Evolutionary conservation across 2,888 invertebrate genomes (phyloP), one percentile per base, ranked within the genome.

Genomic region (Cyclophora albipunctata): DNA sequence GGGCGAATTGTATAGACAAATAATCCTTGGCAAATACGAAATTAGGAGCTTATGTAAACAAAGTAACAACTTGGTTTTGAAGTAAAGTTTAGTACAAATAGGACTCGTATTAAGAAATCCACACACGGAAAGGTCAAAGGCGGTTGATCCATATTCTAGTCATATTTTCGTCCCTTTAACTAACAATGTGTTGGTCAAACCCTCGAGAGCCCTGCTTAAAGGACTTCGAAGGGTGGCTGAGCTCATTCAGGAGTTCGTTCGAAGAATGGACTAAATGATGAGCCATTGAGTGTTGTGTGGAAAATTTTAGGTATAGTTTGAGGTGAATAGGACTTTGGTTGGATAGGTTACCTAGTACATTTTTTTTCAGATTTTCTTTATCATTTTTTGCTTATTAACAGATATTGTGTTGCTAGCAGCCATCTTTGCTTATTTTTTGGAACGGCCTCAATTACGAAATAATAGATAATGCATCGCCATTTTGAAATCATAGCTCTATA

Each of bases 151-250:
- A 59, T 69, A 71, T 72, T 72, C 70, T 59, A 59, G 57, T 66
- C 66, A 64, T 66, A 69, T 62, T 20, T 60, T 62, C 60, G 55
- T 51, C 59, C 60, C 20, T 20, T 20, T 20, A 20, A 20, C 20
- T 57, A 67, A 70, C 69, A 71, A 72, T 69, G 63, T 61, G 62
- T 66, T 69, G 68, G 71, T 71, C 67, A 70, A 67, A 66, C 64
- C 69, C 65, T 60, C 51, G 53, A 55, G 59, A 64, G 57, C 60
- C 57, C 57, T 58, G 63, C 63, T 53, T 57, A 61, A 62, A 59
- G 62, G 68, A 63, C 60, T 62, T 60, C 59, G 47, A 57, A 63
- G 63, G 59, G 20, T 20, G 20, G 58, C 53, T 47, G 45, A 41
- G 52, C 5, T 5, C 37, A 5, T 37, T 37, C 5, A 37, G 5